These are phyloP conservation scores for Conomelus anceps DNA, from an alignment of 2,888 invertebrate genomes.

Conservation along the genomic window DNA sequence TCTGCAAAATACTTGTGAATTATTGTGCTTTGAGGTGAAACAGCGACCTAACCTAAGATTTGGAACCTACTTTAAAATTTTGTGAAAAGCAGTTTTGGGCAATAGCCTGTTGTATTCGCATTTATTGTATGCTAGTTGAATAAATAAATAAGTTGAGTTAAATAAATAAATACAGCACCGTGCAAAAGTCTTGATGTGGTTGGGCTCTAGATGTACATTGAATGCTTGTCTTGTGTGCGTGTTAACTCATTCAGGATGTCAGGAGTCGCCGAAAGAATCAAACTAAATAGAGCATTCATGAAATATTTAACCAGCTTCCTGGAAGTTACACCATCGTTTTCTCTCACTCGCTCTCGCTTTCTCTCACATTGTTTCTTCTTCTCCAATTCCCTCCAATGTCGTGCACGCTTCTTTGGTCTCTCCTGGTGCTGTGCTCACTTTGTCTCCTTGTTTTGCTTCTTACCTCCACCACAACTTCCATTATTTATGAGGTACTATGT, in stretches of 20 bases:
- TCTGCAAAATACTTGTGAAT: no score
- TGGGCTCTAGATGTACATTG: neutral
- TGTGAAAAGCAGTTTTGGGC: no score
- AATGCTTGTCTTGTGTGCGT: neutral
- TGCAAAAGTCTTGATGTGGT: neutral
- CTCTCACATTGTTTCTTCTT: neutral
- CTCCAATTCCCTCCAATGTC: neutral
- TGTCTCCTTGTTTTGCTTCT: neutral
- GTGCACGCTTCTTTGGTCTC: neutral
- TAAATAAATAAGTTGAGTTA: no score
- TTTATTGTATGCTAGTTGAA: no score
- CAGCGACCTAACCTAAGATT: no score
- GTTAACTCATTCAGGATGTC: neutral
- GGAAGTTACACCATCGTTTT: neutral
- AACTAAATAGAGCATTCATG: neutral
- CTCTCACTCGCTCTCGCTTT: neutral
- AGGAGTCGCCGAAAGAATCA: neutral
- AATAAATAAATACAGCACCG: no score
- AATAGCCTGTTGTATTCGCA: no score
- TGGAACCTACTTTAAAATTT: no score
- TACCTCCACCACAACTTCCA: neutral
- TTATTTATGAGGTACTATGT: neutral
- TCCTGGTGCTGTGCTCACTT: no score
- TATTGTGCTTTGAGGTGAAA: no score
- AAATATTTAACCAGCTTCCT: neutral